Evolutionary conservation across 2,797 vertebrate species (phyloP).

Genomic region (Chrysocyon brachyurus): DNA sequence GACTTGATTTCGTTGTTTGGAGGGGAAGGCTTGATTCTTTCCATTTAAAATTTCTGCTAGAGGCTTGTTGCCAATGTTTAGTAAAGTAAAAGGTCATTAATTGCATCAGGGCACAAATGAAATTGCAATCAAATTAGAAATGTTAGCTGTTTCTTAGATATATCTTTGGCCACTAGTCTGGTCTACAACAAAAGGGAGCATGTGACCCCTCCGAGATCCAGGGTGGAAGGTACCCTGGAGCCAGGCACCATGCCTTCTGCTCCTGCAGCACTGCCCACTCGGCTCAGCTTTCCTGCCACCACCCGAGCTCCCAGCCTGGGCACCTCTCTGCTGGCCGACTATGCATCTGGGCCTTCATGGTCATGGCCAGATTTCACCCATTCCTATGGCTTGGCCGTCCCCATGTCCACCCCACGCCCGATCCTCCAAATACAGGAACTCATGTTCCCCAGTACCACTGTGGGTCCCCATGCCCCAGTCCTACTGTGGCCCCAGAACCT

Average conservation of each 20-base stretch:
- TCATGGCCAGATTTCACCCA: not conserved
- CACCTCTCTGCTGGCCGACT: rapidly evolving
- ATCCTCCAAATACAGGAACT: not conserved
- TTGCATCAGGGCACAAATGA: not conserved
- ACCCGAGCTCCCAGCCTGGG: not conserved
- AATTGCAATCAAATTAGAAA: not conserved
- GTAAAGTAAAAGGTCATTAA: not conserved
- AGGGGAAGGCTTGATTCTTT: not conserved
- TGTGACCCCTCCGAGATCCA: not conserved
- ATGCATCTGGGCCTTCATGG: not conserved
- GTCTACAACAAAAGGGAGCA: not conserved
- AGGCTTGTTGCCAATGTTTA: not conserved
- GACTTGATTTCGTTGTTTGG: not conserved
- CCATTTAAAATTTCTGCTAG: not conserved
- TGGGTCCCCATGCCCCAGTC: not conserved
- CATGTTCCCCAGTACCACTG: not conserved
- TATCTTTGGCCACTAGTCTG: not conserved
- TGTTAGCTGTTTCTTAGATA: not conserved
- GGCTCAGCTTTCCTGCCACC: too few relatives aligned
- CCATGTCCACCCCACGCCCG: not conserved
- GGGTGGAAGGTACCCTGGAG: not conserved
- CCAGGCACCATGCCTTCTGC: not conserved
- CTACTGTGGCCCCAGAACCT: not conserved
- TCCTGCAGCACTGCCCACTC: too few relatives aligned
- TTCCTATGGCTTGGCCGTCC: rapidly evolving